Evolutionary conservation across 2,888 invertebrate species (phyloP).

Genomic region (Eueremaeus valkanovi): DNA sequence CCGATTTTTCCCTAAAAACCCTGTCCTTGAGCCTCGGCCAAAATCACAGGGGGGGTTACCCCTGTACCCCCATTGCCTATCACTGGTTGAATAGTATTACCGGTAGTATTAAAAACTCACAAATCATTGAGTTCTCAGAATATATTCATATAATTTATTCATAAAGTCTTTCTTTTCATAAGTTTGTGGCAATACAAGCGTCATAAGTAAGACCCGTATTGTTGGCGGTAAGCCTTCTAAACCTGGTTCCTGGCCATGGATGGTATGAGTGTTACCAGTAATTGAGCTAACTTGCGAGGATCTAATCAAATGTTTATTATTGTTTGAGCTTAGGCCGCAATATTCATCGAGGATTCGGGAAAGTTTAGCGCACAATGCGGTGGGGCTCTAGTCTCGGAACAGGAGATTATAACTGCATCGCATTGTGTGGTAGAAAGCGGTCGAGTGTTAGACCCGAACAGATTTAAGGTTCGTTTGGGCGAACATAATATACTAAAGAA

Average conservation of each 20-base stretch:
- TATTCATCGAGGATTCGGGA: conserved; percentile 44
- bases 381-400: conserved; percentile 63
- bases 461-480: conserved; percentile 63
- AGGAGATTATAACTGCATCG: conserved; percentile 72
- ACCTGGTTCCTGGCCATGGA: conserved; percentile 50
- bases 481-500: conserved; percentile 58
- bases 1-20: too few species aligned
- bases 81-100: too few species aligned
- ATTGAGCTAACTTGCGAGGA: not conserved
- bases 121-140: too few species aligned
- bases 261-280: conserved; percentile 48
- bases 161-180: not conserved
- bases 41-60: too few species aligned
- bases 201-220: not conserved
- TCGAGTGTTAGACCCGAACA: conserved; percentile 1
- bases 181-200: conserved; percentile 19
- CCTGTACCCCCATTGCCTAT: too few species aligned
- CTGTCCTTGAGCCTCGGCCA: too few species aligned
- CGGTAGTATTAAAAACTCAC: too few species aligned
- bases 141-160: not conserved
- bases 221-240: not conserved
- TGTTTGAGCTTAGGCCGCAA: conserved; percentile 44
- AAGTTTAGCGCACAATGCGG: conserved; percentile 58
- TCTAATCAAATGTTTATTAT: not conserved
- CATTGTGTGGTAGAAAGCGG: conserved; percentile 63